Base-by-base conservation (phyloP, 2,113 vertebrate species). In the Thalassarche chlororhynchos region DNA sequence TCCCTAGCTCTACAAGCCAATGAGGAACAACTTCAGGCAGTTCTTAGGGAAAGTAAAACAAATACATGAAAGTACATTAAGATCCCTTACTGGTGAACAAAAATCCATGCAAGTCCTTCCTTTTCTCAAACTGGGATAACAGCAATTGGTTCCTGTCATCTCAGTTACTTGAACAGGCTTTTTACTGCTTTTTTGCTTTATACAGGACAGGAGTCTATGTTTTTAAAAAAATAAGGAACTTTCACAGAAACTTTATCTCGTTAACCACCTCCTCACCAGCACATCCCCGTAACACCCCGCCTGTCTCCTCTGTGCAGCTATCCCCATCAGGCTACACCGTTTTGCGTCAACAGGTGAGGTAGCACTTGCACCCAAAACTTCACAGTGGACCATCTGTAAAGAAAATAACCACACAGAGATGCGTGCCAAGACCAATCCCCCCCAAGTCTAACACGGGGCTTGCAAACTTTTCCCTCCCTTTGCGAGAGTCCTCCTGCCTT, bases 271-370 rank as follows among this genome's bases (percentile, higher is more conserved):
- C 66, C 40, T 40, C n/a, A 31, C 26, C 36, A 49, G 75, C 17
- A 28, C 8, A 5, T 51, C 31, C 47, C 51, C 0, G 2, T 34
- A 25, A 11, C 51, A 16, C 23, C 21, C 47, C 2, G 0, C 12
- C 78, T 24, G n/a, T 12, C 77, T 58, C 54, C 74, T 32, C 40
- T 0, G 2, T 11, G 49, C 74, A 55, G 16, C 40, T 18, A 5
- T 8, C 29, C 64, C 17, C n/a, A 2, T 2, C 54, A 10, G 51
- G 51, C 36, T 31, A 3, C 68, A 19, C 12, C 18, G 0, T 3
- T 61, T 72, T 14, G 2, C 82, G 62, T 42, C 94, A 93, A 96
- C 92, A 96, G 87, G 94, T 85, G 70, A 72, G 76, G 62, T 5
- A 62, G 32, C 1, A 5, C 76, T 46, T 4, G 28, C 65, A 61